Percentiles rank a stretch among this genome's conserved stretches.
Conservation (phyloP, 92 coral and sea anemone species). For the Plumapathes pennacea region DNA sequence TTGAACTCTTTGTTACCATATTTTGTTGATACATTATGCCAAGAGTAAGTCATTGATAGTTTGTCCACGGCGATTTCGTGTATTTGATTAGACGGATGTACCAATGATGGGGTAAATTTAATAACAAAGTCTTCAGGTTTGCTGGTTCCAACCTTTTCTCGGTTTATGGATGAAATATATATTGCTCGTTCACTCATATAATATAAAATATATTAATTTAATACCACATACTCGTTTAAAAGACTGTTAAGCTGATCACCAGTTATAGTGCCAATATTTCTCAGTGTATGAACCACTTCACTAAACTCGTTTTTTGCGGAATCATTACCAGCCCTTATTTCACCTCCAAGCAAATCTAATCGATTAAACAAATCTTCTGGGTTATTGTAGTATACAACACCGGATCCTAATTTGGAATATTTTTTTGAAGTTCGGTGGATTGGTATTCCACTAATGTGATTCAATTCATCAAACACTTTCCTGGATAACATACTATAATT, state of each 20-base stretch:
- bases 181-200: conserved; percentile 17
- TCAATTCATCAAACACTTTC: conserved; percentile 5
- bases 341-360: conserved; percentile 4
- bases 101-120: conserved; percentile 7
- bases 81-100: neutral
- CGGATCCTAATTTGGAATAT: conserved; percentile 12
- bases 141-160: conserved; percentile 2
- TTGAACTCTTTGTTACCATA: conserved; percentile 7
- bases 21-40: conserved; percentile 19
- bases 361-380: neutral
- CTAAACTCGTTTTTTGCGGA: conserved; percentile 2
- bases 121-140: conserved; percentile 14
- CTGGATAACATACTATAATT: conserved; percentile 1
- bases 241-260: conserved; percentile 2
- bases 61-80: conserved; percentile 27
- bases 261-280: neutral
- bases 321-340: conserved; percentile 16
- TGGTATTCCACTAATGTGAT: conserved; percentile 17
- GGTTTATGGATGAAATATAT: conserved; percentile 6
- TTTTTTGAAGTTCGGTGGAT: conserved; percentile 28
- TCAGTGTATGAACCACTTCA: conserved; percentile 3
- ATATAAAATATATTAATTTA: neutral
- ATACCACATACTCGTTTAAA: conserved; percentile 12
- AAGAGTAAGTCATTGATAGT: conserved; percentile 10
- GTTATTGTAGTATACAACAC: conserved; percentile 24